These are phyloP conservation scores for Montipora foliosa DNA, from an alignment of 64 coral and sea anemone species.

Conservation along the genomic window DNA sequence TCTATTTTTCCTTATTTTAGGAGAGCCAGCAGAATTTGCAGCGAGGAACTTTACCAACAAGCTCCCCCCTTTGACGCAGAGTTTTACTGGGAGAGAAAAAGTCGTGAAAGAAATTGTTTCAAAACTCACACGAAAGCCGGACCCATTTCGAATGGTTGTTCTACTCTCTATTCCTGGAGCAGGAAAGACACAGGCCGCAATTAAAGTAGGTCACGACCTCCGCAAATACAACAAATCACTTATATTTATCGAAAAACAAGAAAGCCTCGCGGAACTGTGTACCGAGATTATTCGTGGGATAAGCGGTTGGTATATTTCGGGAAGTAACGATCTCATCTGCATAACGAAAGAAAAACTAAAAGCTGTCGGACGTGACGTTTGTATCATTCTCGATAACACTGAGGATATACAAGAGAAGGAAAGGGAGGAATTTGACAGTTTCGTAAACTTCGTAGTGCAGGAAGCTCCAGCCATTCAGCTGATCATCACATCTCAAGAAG, in stretches of 20 bases:
- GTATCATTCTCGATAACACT: conserved; percentile 19
- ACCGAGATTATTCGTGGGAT: neutral
- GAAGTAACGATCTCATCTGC: neutral
- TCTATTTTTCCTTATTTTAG: no score
- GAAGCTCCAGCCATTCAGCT: neutral
- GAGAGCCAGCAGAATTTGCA: no score
- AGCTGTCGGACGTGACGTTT: no score
- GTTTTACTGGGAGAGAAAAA: neutral
- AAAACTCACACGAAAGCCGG: neutral
- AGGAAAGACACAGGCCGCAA: conserved; percentile 22
- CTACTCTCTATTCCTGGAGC: neutral
- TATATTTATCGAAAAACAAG: neutral
- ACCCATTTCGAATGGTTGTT: neutral
- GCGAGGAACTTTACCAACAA: no score
- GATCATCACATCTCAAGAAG: neutral
- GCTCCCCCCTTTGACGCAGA: no score
- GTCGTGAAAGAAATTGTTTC: neutral
- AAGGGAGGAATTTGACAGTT: neutral
- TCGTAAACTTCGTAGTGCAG: neutral
- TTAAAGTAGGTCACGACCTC: neutral
- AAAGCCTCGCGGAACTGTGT: neutral
- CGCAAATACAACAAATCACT: neutral
- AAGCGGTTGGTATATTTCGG: neutral
- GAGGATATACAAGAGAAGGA: neutral
- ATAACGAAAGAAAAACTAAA: neutral